Base-by-base conservation (phyloP, 2,797 vertebrate species). In the Etheostoma nigrum region DNA sequence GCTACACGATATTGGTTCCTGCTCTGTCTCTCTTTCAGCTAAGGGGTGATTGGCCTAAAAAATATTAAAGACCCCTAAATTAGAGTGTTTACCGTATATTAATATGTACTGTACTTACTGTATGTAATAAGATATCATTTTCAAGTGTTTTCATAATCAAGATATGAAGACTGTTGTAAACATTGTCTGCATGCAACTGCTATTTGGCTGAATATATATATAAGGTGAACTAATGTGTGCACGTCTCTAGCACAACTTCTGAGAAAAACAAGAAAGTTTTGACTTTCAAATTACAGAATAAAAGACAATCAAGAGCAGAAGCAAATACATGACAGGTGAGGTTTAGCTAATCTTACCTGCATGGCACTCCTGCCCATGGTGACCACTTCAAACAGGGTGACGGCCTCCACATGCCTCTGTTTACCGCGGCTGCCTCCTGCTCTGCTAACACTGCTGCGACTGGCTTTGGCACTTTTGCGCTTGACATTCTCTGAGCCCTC, bases 311-410 rank as follows among this genome's bases (percentile, higher is more conserved):
- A 36, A 14, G 2, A 33, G 33, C 0, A 10, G 7, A 21, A 33
- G 13, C 11, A 16, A 33, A 53, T 61, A 0, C 5, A 21, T 13
- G 12, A 53, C 14, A 45, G 18, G 0, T n/a, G 16, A 64, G 47
- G 19, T 18, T 6, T 0, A 2, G 12, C 33, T 23, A 0, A 0
- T 55, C 66, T 49, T 88, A 97, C 97, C 97, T 97, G 95, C 94
- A 98, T 97, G 81, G 97, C 97, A 4, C 84, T 93, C 80, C 92
- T 95, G 73, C 97, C 97, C 96, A 98, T 96, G 85, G 94, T 96
- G 90, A 98, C 79, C 88, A 97, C 97, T 86, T 98, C 96, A 89
- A 97, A 98, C 85, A 98, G 88, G 0, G 97, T 98, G 88, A 98
- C 96, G 0, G 96, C 95, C 87, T 97, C 95, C 68, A 96, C 90